phyloP scores from a whole-genome alignment of 2,797 vertebrate species.

The Sphenopsis melanotis region DNA sequence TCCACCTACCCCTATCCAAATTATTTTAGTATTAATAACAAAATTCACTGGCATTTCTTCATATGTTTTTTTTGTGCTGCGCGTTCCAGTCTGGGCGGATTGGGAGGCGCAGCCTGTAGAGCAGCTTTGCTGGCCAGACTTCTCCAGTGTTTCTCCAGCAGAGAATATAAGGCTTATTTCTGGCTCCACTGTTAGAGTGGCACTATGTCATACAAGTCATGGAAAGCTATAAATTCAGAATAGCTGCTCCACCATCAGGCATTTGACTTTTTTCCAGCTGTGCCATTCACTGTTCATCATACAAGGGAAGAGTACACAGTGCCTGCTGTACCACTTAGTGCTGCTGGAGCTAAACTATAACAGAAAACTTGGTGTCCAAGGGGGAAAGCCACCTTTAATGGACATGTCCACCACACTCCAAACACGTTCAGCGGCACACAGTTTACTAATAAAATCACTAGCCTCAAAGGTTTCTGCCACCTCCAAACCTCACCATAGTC shows the following conservation, averaged over 20 bases:
- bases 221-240: neutral
- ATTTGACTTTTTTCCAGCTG: neutral
- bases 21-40: neutral
- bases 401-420: neutral
- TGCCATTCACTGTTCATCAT: neutral
- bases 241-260: neutral
- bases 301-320: neutral
- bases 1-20: neutral
- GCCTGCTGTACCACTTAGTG: neutral
- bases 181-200: neutral
- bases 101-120: neutral
- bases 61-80: neutral
- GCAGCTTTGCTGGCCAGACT: neutral
- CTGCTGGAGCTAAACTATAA: neutral
- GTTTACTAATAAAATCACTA: neutral
- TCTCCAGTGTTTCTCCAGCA: fast-evolving
- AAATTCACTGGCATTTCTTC: neutral
- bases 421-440: neutral
- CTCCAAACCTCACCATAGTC: neutral
- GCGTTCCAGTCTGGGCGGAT: neutral
- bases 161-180: neutral
- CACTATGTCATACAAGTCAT: neutral
- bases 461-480: neutral
- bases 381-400: neutral
- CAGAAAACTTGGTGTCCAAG: neutral